phyloP scores from a whole-genome alignment of 2,888 invertebrate species.

The Dendrolimus pini region DNA sequence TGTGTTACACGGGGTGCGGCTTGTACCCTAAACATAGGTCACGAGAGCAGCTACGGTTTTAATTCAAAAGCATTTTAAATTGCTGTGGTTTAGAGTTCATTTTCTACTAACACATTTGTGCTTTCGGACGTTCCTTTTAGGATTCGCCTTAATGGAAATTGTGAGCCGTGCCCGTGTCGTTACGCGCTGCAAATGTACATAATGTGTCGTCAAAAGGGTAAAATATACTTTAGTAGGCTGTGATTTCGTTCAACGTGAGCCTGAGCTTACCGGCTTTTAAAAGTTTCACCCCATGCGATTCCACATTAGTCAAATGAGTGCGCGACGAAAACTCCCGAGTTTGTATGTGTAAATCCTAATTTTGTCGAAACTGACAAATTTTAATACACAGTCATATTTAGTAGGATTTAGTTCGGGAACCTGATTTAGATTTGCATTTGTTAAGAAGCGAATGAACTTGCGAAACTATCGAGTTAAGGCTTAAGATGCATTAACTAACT shows the following conservation, averaged over 20 bases:
- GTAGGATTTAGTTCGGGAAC: too few species aligned
- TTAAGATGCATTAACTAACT: too few species aligned
- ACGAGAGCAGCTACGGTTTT: neutral
- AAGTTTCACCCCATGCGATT: conserved; percentile 55
- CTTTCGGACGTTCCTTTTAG: conserved; percentile 50
- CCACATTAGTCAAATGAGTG: conserved; percentile 38
- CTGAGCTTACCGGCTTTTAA: conserved; percentile 55
- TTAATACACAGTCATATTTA: too few species aligned
- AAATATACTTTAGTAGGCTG: conserved; percentile 70
- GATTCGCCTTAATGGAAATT: conserved; percentile 67
- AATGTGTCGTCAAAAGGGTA: conserved; percentile 76
- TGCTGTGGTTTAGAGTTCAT: conserved; percentile 29
- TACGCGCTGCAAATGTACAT: conserved; percentile 73
- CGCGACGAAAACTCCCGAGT: conserved; percentile 19
- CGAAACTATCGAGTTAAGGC: neutral
- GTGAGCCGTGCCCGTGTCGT: conserved; percentile 72
- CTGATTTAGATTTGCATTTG: too few species aligned
- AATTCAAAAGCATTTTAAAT: neutral
- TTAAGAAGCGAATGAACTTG: too few species aligned
- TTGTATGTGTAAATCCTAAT: neutral
- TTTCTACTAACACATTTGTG: conserved; percentile 28
- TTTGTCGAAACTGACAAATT: neutral
- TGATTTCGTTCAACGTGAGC: conserved; percentile 61
- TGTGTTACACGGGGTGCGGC: conserved; percentile 67
- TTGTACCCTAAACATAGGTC: conserved; percentile 32